Conservation (phyloP, 2,888 invertebrate species). For the Athalia cordata region DNA sequence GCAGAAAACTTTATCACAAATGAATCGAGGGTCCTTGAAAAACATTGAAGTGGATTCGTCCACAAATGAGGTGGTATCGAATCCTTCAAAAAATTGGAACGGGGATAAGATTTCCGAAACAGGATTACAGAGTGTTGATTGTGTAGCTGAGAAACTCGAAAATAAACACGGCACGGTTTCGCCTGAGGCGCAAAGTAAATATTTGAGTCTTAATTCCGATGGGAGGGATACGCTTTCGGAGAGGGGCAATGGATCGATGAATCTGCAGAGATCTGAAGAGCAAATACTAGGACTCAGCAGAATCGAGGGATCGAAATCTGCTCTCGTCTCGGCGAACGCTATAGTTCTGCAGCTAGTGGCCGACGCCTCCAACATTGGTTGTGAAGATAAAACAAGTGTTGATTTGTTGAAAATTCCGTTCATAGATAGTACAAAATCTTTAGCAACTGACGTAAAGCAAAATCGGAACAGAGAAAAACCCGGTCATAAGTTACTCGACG, state of each 20-base stretch:
- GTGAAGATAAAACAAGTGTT: neutral
- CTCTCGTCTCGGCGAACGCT: neutral
- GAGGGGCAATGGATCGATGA: neutral
- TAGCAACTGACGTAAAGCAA: constrained; percentile 5
- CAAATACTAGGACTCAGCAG: neutral
- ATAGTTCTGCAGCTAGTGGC: neutral
- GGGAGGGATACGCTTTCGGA: neutral
- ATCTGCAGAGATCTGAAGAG: neutral
- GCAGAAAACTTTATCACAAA: neutral
- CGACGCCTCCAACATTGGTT: neutral
- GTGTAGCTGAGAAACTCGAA: neutral
- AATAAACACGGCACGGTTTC: neutral
- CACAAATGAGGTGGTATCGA: neutral
- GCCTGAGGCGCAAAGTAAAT: neutral
- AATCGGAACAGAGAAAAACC: neutral
- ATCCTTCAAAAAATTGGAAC: neutral
- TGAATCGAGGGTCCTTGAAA: neutral
- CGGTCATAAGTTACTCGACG: constrained; percentile 24
- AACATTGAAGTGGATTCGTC: neutral
- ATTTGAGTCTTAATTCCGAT: neutral
- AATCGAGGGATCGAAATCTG: neutral
- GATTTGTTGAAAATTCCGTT: constrained; percentile 6
- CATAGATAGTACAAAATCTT: constrained; percentile 30
- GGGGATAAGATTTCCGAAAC: constrained; percentile 9
- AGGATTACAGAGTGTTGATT: neutral